phyloP scores from a whole-genome alignment of 2,797 vertebrate genomes.

The Rhinatrema bivittatum region DNA sequence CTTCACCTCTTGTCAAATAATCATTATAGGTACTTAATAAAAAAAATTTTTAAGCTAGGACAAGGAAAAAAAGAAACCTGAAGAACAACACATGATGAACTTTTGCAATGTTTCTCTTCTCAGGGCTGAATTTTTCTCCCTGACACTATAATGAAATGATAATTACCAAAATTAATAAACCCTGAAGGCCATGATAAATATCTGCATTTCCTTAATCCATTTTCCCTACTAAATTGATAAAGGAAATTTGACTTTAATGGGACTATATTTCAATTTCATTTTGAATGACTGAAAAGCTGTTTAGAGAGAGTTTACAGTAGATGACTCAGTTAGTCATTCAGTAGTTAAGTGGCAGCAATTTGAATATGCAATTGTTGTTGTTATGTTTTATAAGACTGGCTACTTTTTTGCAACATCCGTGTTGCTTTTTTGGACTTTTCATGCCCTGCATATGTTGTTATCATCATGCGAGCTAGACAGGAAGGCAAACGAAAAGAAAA shows the following conservation, averaged over 20 bases:
- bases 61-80: too few species aligned
- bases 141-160: slow-evolving; percentile 64
- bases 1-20: slow-evolving; percentile 23
- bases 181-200: slow-evolving; percentile 64
- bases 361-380: too few species aligned
- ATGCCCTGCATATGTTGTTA: too few species aligned
- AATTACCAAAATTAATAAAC: slow-evolving; percentile 67
- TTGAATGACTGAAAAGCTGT: slow-evolving; percentile 51
- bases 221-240: slow-evolving; percentile 54
- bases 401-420: too few species aligned
- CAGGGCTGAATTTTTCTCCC: slow-evolving; percentile 6
- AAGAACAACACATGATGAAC: slow-evolving; percentile 25
- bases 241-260: slow-evolving; percentile 65
- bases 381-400: too few species aligned
- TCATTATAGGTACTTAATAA: slow-evolving; percentile 32
- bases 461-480: too few species aligned
- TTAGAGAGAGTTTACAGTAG: too few species aligned
- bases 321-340: too few species aligned
- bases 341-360: too few species aligned
- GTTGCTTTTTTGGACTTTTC: too few species aligned
- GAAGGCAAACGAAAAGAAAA: too few species aligned
- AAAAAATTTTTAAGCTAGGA: slow-evolving; percentile 28
- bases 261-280: slow-evolving; percentile 47
- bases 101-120: slow-evolving; percentile 6
- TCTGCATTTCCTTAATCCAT: slow-evolving; percentile 54